A percentile compares a stretch with the other conserved stretches of the same genome.
These are phyloP conservation scores for Trilocha varians DNA, from an alignment of 2,888 invertebrate species.

Conservation along the genomic window DNA sequence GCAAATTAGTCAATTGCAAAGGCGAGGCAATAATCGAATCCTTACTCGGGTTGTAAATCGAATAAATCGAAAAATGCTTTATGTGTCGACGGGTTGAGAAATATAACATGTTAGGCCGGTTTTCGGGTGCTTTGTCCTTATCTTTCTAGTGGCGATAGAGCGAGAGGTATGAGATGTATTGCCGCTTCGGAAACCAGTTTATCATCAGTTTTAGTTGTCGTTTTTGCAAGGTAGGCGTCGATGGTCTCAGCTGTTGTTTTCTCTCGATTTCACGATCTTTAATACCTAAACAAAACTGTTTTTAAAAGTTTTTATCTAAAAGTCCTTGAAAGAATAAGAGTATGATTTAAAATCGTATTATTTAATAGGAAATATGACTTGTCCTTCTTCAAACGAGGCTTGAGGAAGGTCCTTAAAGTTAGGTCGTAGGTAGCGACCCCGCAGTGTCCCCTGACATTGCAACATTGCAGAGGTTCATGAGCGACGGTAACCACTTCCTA, in stretches of 20 bases:
- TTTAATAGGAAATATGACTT: too few relatives aligned
- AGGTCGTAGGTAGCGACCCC: too few relatives aligned
- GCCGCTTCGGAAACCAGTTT: conserved; percentile 60
- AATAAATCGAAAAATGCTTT: conserved; percentile 58
- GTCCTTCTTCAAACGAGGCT: too few relatives aligned
- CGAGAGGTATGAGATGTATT: conserved; percentile 45
- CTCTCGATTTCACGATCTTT: conserved; percentile 34
- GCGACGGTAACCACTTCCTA: too few relatives aligned
- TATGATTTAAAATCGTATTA: too few relatives aligned
- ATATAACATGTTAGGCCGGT: conserved; percentile 53
- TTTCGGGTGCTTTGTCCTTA: conserved; percentile 28
- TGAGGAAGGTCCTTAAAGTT: too few relatives aligned
- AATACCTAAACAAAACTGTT: conserved; percentile 19
- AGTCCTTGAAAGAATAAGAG: too few relatives aligned
- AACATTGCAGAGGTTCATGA: too few relatives aligned
- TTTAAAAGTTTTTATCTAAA: too few relatives aligned
- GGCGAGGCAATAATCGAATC: conserved; percentile 44
- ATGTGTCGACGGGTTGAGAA: conserved; percentile 65
- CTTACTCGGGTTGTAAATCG: conserved; percentile 24
- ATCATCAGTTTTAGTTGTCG: conserved; percentile 47
- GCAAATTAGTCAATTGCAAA: conserved; percentile 49
- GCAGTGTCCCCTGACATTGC: too few relatives aligned
- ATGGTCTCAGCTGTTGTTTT: conserved; percentile 49
- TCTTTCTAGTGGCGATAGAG: conserved; percentile 11
- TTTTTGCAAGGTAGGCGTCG: conserved; percentile 60